Base-by-base conservation (phyloP, 2,797 vertebrate species). In the Scolopax bukidnonensis region DNA sequence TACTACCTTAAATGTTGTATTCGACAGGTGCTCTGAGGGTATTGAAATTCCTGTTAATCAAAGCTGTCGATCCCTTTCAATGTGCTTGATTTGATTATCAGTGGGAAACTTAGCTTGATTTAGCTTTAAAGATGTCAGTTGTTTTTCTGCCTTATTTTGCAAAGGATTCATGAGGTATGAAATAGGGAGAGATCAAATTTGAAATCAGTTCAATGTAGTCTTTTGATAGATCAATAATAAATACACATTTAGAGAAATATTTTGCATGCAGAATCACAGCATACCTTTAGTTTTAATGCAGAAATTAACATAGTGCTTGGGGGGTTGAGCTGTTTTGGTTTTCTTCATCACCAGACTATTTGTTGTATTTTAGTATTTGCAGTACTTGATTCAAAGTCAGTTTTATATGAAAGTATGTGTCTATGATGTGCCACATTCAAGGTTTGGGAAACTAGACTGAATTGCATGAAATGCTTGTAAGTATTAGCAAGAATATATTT, bases 341-440 rank as follows among this genome's bases (percentile, higher is more conserved):
- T 89, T 61, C 18, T 15, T 27, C 47, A 91, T 84, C 47, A 84
- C 41, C 36, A 90, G 33, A 87, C 38, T 30, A 10, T 60, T 77
- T 74, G 5, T 43, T 84, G 23, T 76, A 67, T 77, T 93, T 95
- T 65, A 63, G 67, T 56, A 41, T 84, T 86, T 80, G n/a, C 28
- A 77, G 90, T 76, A 96, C 41, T 74, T 2, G 2, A 95, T 91
- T 96, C 90, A 89, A 93, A 89, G 67, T 59, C 75, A 84, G 47
- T 96, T 84, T 56, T 56, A 7, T 24, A 6, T 30, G 41, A 73
- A 56, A 27, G 9, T 33, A 6, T 48, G 64, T 81, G 53, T 79
- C 57, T 78, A 24, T 0, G 0, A 32, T 47, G 25, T 95, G 43
- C 47, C 61, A 45, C n/a, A 12, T 38, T 53, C 32, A 59, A 32